Evolutionary conservation across 2,797 vertebrate species (phyloP).

Genomic region (Sebastes aleutianus): DNA sequence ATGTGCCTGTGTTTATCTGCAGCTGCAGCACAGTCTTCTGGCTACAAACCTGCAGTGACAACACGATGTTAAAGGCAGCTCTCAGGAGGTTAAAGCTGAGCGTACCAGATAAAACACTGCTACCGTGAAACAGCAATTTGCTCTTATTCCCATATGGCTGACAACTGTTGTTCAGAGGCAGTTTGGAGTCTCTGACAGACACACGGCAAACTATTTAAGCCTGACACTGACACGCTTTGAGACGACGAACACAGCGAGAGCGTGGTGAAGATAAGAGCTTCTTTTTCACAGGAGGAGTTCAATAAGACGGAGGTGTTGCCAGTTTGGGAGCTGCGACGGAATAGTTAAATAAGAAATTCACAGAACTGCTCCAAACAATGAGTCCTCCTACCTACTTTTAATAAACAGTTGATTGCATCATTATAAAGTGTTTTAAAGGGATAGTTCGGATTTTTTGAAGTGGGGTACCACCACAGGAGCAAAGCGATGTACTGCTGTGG

Average conservation of each 20-base stretch:
- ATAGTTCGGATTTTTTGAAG: background rate
- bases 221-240: slow-evolving; percentile 6
- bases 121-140: slow-evolving; percentile 33
- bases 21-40: slow-evolving; percentile 13
- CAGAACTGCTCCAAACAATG: background rate
- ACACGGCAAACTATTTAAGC: slow-evolving; percentile 31
- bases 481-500: too few species aligned
- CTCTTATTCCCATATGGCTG: slow-evolving; percentile 47
- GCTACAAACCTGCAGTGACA: slow-evolving; percentile 27
- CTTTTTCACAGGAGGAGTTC: background rate
- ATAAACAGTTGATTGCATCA: background rate
- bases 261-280: slow-evolving; percentile 2
- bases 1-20: background rate
- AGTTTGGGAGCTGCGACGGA: background rate
- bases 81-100: slow-evolving; percentile 40
- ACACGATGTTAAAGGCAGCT: background rate
- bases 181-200: slow-evolving; percentile 29
- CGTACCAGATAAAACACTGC: slow-evolving; percentile 13
- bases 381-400: background rate
- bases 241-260: background rate
- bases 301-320: background rate
- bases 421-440: background rate
- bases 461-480: too few species aligned
- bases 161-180: slow-evolving; percentile 27
- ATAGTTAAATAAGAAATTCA: background rate